Evolutionary conservation across 2,113 vertebrate genomes (phyloP).

Genomic region (Brachyistius frenatus): DNA sequence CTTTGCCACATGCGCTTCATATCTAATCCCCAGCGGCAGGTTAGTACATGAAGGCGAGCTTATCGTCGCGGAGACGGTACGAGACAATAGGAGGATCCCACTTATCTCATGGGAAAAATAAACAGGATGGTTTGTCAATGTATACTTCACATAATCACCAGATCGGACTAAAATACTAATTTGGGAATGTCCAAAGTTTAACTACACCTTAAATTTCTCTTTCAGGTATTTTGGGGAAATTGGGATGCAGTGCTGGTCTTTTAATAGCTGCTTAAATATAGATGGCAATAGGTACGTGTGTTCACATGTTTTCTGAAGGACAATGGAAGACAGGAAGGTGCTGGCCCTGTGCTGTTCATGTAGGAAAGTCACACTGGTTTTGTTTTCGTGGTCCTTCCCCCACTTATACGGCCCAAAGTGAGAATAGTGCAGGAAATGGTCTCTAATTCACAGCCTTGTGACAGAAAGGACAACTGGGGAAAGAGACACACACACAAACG

Average conservation of each 20-base stretch:
- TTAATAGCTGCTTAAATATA: neutral
- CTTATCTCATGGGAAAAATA: neutral
- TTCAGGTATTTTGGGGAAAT: no score
- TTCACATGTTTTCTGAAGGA: constrained; percentile 19
- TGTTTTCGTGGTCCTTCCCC: constrained; percentile 36
- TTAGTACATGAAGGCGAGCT: neutral
- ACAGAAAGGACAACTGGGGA: constrained; percentile 61
- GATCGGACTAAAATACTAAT: neutral
- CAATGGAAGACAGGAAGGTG: constrained; percentile 56
- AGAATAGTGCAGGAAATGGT: constrained; percentile 75
- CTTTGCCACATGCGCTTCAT: constrained; percentile 34
- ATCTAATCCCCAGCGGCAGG: constrained; percentile 10
- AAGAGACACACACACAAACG: constrained; percentile 23
- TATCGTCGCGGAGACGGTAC: neutral
- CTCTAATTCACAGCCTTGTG: constrained; percentile 71
- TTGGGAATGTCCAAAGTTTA: neutral
- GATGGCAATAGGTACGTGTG: neutral
- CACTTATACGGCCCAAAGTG: constrained; percentile 47
- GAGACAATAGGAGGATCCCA: neutral
- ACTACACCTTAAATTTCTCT: no score
- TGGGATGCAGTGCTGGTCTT: no score
- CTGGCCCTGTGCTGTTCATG: constrained; percentile 48
- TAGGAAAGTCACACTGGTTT: constrained; percentile 9
- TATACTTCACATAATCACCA: neutral
- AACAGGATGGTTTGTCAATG: neutral